A percentile compares a stretch with the other conserved stretches of the same genome.
phyloP scores from a whole-genome alignment of 2,797 vertebrate species.

The Sebastes alutus region DNA sequence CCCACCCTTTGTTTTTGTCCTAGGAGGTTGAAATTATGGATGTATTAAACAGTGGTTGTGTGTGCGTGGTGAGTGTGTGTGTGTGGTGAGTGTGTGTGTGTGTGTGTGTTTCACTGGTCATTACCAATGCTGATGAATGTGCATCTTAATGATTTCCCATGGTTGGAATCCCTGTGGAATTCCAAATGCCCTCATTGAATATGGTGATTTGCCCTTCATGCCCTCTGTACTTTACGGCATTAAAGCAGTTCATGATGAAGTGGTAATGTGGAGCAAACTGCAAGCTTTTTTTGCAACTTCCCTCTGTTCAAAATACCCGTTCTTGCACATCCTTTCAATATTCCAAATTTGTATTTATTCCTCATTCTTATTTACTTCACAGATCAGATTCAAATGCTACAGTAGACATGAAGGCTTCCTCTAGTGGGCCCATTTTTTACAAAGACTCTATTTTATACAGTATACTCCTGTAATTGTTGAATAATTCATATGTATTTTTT shows the following conservation, averaged over 20 bases:
- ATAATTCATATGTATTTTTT: neutral
- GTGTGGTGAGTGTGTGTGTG: neutral
- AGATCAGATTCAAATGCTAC: neutral
- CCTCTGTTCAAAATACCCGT: neutral
- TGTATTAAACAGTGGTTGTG: no score
- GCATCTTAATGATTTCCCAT: conserved; percentile 47
- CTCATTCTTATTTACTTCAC: neutral
- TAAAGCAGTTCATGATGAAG: neutral
- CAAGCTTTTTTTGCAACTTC: neutral
- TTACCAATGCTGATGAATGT: conserved; percentile 61
- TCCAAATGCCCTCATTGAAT: conserved; percentile 24
- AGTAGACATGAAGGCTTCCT: neutral
- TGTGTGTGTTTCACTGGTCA: conserved; percentile 5
- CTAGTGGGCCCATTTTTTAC: neutral
- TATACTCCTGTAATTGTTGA: neutral
- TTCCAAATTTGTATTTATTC: neutral
- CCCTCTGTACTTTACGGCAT: neutral
- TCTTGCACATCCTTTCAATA: neutral
- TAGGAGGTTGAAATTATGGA: no score
- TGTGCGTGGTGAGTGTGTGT: neutral
- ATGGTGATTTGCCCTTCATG: conserved; percentile 32
- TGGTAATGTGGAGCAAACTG: neutral
- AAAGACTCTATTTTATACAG: neutral
- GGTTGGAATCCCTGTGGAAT: conserved; percentile 11
- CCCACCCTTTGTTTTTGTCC: no score